Percentiles rank a stretch among this genome's conserved stretches.
phyloP scores from a whole-genome alignment of 2,888 invertebrate genomes.

The Erebia ligea region DNA sequence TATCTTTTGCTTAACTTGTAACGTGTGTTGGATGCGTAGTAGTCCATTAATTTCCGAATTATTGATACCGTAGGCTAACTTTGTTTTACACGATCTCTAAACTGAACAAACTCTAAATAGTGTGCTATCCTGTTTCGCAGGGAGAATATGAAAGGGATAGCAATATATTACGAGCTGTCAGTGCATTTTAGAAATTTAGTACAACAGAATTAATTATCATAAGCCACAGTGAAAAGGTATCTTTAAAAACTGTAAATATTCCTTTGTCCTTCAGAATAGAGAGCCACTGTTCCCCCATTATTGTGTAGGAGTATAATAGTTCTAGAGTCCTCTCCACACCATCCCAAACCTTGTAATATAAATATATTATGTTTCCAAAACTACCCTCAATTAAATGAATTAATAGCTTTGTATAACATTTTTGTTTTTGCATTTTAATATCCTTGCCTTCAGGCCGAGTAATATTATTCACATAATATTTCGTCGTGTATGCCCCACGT shows the following conservation, averaged over 20 bases:
- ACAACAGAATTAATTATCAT: neutral
- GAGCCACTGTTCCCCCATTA: conserved; percentile 29
- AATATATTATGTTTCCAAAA: conserved; percentile 8
- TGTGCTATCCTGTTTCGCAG: too few relatives aligned
- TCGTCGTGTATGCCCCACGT: conserved; percentile 17
- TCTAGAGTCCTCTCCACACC: conserved; percentile 23
- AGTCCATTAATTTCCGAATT: too few relatives aligned
- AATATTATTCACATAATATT: conserved; percentile 28
- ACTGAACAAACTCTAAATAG: too few relatives aligned
- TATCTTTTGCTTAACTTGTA: too few relatives aligned
- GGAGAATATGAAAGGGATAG: too few relatives aligned
- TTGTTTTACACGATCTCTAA: too few relatives aligned
- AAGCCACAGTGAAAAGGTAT: neutral
- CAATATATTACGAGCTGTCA: too few relatives aligned
- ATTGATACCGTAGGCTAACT: too few relatives aligned
- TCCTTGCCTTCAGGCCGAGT: conserved; percentile 20
- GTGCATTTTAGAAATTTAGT: too few relatives aligned
- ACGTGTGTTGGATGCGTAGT: too few relatives aligned
- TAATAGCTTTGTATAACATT: conserved; percentile 2
- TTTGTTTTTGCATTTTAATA: conserved; percentile 9
- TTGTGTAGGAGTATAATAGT: conserved; percentile 19
- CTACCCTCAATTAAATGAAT: neutral
- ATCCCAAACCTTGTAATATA: neutral
- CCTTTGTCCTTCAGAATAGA: conserved; percentile 3
- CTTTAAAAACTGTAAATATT: neutral